phyloP scores from a whole-genome alignment of 2,888 invertebrate genomes.

The Pseudanteris insignis region DNA sequence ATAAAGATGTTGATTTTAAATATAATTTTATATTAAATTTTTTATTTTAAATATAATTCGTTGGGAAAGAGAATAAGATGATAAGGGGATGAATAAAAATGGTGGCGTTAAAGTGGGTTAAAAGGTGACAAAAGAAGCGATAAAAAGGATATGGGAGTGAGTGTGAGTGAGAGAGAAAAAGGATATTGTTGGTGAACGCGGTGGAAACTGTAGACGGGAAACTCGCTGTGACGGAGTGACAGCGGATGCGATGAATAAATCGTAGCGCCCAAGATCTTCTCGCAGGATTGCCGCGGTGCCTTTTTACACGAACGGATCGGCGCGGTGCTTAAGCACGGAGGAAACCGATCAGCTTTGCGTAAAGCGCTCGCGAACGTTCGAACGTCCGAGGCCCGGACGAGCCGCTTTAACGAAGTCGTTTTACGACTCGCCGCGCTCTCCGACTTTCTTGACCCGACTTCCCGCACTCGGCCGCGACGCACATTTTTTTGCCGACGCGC shows the following conservation, averaged over 20 bases:
- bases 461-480: constrained; percentile 20
- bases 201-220: no score
- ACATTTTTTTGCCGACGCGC: constrained; percentile 17
- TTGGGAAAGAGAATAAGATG: no score
- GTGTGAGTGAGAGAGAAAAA: no score
- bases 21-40: no score
- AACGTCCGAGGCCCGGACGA: constrained; percentile 24
- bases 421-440: constrained; percentile 40
- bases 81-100: background rate
- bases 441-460: constrained; percentile 40
- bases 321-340: constrained; percentile 35
- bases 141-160: no score
- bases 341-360: constrained; percentile 39
- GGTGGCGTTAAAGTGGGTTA: background rate
- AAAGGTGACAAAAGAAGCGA: background rate
- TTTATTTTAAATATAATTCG: no score
- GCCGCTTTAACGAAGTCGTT: constrained; percentile 44
- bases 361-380: constrained; percentile 35
- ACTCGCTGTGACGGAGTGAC: no score
- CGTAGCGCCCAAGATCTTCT: constrained; percentile 32
- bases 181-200: constrained; percentile 11
- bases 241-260: constrained; percentile 41
- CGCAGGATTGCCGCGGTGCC: constrained; percentile 37
- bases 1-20: no score
- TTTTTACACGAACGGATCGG: constrained; percentile 39